Base-by-base conservation (phyloP, 2,888 invertebrate species). In the Rhimphoctona megacephalus region DNA sequence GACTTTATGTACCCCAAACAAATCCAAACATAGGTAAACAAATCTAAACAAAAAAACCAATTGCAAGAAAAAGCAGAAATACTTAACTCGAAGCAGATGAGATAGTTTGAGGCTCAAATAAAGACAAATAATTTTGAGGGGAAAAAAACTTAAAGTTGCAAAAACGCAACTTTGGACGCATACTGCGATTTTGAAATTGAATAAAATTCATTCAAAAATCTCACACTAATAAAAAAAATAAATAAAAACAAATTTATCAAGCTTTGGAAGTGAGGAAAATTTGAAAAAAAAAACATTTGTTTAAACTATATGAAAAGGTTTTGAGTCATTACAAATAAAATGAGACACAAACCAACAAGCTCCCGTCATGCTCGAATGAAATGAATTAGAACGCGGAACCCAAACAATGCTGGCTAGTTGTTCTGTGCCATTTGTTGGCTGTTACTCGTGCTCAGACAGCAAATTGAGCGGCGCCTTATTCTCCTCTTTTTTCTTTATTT, bases 331-430 rank as follows among this genome's bases (percentile, higher is more conserved):
- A 57, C 33, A 72, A 81, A 81, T 73, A 64, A 70, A 83, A 54
- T 54, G 54, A 81, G 79, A 67, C 67, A 66, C 49, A 66, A 54
- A 54, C 33, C 70, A 78, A 67, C 77, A 54, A 74, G 57, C 79
- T 74, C 46, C 81, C 57, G 83, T 78, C 81, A 81, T 61, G 80
- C 80, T 83, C 81, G 77, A 81, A 83, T 81, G 67, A 86, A 73
- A 77, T 73, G 81, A 86, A 86, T 86, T 86, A 86, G 86, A 86
- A 86, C 86, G 83, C 83, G 81, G 83, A 86, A 86, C 83, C 83
- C 86, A 83, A 83, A 86, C 86, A 86, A 83, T 78, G 57, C 70
- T 64, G 57, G 69, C 74, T 74, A 81, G 81, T 81, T 74, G 66
- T 25, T 69, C 77, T 30, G 52, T 67, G 43, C 74, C 33, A 57